These are phyloP conservation scores for Eubucco bourcierii DNA, from an alignment of 2,113 vertebrate genomes.

Conservation along the genomic window DNA sequence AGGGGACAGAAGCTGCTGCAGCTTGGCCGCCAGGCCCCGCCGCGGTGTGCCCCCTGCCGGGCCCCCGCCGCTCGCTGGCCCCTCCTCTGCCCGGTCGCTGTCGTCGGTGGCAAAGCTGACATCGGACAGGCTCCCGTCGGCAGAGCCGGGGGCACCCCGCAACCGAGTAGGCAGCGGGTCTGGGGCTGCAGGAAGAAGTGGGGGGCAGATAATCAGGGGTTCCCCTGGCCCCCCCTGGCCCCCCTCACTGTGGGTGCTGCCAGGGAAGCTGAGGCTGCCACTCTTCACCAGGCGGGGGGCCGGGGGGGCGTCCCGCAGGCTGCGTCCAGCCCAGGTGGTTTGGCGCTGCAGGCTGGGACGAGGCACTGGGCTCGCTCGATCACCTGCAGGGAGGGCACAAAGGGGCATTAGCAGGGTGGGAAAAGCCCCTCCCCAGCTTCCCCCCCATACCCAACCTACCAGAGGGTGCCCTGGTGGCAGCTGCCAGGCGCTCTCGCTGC, in stretches of 20 bases:
- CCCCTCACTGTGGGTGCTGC: conserved; percentile 72
- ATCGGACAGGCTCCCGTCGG: conserved; percentile 72
- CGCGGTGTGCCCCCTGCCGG: conserved; percentile 54
- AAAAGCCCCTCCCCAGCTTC: rapidly evolving
- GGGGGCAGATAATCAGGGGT: neutral
- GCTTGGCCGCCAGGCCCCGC: conserved; percentile 81
- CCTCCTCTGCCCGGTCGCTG: conserved; percentile 8
- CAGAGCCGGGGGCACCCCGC: conserved; percentile 26
- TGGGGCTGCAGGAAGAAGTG: neutral
- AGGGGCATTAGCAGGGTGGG: neutral
- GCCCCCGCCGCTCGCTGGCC: neutral
- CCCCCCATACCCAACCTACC: neutral
- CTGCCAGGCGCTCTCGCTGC: conserved; percentile 54
- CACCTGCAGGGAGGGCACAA: neutral
- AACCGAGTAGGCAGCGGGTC: neutral
- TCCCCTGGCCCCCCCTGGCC: rapidly evolving
- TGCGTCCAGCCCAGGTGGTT: conserved; percentile 88
- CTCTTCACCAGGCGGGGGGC: conserved; percentile 83
- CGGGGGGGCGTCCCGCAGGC: conserved; percentile 78
- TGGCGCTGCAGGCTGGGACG: conserved; percentile 80
- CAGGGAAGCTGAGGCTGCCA: conserved; percentile 83
- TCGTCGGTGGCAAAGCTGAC: conserved; percentile 41
- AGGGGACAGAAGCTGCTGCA: conserved; percentile 90
- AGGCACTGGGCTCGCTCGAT: neutral
- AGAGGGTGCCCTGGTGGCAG: neutral